Evolutionary conservation across 1,140 invertebrate species (phyloP).

Genomic region (Drosophila mojavensis): DNA sequence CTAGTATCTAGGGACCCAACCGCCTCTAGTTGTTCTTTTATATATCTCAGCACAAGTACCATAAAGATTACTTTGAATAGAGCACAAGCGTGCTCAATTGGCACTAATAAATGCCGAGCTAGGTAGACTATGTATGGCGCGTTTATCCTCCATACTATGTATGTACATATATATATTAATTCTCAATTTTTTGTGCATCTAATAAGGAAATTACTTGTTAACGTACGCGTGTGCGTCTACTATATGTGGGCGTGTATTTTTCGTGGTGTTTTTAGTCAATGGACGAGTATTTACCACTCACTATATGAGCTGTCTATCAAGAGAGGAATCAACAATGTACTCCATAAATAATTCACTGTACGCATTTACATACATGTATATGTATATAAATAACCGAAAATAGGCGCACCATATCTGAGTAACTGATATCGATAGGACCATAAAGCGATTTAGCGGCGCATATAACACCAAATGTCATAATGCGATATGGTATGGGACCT

Average conservation of each 20-base stretch:
- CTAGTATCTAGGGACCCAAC: neutral
- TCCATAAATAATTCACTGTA: conserved; percentile 45
- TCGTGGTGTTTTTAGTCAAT: conserved; percentile 20
- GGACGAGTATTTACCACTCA: conserved; percentile 32
- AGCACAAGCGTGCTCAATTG: conserved; percentile 74
- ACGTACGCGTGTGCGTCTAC: conserved; percentile 35
- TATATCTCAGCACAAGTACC: conserved; percentile 38
- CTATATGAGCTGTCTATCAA: conserved; percentile 57
- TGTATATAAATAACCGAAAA: conserved; percentile 42
- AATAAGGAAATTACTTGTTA: conserved; percentile 79
- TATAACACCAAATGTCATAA: conserved; percentile 54
- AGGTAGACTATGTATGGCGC: conserved; percentile 25
- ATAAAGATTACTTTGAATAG: conserved; percentile 76
- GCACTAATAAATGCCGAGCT: conserved; percentile 58
- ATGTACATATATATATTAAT: conserved; percentile 32
- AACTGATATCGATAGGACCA: conserved; percentile 50
- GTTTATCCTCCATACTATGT: conserved; percentile 17
- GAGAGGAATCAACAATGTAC: conserved; percentile 42
- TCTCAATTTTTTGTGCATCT: conserved; percentile 62
- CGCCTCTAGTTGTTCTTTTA: neutral
- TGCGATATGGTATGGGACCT: conserved; percentile 40
- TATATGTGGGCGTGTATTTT: conserved; percentile 25
- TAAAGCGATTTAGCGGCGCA: conserved; percentile 63
- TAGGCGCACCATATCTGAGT: conserved; percentile 49
- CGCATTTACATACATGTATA: neutral